Percentiles rank a stretch among this genome's conserved stretches.
phyloP scores from a whole-genome alignment of 2,888 invertebrate genomes.

The Cyaniris semiargus region DNA sequence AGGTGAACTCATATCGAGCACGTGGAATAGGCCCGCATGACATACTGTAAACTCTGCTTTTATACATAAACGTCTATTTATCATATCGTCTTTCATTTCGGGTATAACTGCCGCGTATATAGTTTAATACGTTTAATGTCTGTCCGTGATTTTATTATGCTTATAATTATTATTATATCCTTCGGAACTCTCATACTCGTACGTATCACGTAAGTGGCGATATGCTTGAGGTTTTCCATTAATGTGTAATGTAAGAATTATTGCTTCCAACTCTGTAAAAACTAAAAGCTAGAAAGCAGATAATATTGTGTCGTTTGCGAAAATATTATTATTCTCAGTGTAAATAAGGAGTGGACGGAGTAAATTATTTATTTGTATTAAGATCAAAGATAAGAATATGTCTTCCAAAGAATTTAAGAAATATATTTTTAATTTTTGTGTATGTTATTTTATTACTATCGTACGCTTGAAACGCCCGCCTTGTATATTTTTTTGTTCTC shows the following conservation, averaged over 20 bases:
- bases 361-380: conserved; percentile 15
- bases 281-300: conserved; percentile 3
- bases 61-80: conserved; percentile 77
- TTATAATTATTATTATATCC: not conserved
- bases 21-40: conserved; percentile 76
- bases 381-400: not conserved
- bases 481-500: not conserved
- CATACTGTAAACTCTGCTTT: conserved; percentile 60
- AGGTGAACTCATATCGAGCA: conserved; percentile 90
- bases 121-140: not conserved
- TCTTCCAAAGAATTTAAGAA: conserved; percentile 34
- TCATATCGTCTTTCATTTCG: conserved; percentile 55
- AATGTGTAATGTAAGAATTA: not conserved
- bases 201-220: not conserved
- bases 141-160: not conserved
- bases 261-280: conserved; percentile 3
- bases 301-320: conserved; percentile 6
- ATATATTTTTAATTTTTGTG: conserved; percentile 30
- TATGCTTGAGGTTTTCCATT: not conserved
- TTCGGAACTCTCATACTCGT: not conserved
- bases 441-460: conserved; percentile 25
- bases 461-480: not conserved
- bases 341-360: conserved; percentile 13
- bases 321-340: conserved; percentile 1
- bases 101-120: not conserved